phyloP scores from a whole-genome alignment of 2,888 invertebrate species.

The Iphiclides podalirius region DNA sequence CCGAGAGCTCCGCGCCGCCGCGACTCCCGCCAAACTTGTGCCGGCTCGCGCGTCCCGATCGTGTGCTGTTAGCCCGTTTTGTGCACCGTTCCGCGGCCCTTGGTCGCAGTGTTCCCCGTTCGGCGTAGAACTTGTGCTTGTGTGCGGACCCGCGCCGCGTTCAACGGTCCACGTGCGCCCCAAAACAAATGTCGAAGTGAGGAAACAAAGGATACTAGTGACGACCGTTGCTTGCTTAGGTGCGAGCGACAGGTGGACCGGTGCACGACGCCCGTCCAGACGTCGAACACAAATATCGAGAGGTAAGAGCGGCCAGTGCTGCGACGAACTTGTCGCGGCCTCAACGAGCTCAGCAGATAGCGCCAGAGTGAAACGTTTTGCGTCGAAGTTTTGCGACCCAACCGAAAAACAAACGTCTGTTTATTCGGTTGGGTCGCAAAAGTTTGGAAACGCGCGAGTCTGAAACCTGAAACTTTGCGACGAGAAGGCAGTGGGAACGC shows the following conservation, averaged over 20 bases:
- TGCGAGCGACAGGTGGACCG: conserved; percentile 62
- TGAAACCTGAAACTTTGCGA: conserved; percentile 32
- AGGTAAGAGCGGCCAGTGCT: conserved; percentile 28
- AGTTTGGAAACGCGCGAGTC: conserved; percentile 43
- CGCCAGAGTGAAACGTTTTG: too few species aligned
- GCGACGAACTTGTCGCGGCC: background rate
- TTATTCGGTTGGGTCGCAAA: conserved; percentile 41
- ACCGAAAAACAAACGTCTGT: too few species aligned
- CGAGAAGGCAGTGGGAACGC: conserved; percentile 50
- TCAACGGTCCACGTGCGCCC: conserved; percentile 51
- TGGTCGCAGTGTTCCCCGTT: conserved; percentile 17
- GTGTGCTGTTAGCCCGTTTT: conserved; percentile 20
- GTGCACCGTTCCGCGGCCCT: background rate
- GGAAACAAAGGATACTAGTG: conserved; percentile 71
- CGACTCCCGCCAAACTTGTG: conserved; percentile 43
- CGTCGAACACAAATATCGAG: conserved; percentile 26
- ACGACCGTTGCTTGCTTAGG: conserved; percentile 68
- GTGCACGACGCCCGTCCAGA: conserved; percentile 24
- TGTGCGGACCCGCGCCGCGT: background rate
- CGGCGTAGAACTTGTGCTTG: conserved; percentile 59
- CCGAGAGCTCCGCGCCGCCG: conserved; percentile 40
- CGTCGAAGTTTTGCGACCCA: too few species aligned
- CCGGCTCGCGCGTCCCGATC: conserved; percentile 31
- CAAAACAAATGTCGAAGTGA: conserved; percentile 63
- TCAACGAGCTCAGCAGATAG: background rate